Evolutionary conservation across 2,797 vertebrate genomes (phyloP).

Genomic region (Euthynnus affinis): DNA sequence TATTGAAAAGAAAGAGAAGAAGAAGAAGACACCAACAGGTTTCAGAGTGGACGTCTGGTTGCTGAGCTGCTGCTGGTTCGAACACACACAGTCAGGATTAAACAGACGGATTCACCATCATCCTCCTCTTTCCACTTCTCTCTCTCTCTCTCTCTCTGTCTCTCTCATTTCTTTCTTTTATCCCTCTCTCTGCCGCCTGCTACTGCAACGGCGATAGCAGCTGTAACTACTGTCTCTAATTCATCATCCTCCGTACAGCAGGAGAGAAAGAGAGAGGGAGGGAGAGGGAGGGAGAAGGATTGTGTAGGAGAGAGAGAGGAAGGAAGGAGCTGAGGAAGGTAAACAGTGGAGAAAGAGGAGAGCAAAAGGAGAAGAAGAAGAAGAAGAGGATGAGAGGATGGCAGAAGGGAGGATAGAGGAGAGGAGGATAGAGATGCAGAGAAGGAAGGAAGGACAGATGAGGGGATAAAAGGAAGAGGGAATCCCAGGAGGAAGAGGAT

Average conservation of each 20-base stretch:
- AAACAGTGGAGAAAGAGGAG: neutral
- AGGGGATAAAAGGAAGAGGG: neutral
- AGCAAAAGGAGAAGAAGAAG: neutral
- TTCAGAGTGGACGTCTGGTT: no score
- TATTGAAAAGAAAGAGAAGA: no score
- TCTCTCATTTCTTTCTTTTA: neutral
- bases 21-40: no score
- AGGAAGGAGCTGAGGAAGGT: no score
- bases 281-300: fast-evolving
- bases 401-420: neutral
- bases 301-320: neutral
- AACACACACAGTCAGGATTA: slow-evolving; percentile 18
- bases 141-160: neutral
- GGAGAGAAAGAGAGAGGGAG: neutral
- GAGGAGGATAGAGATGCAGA: neutral
- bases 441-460: neutral
- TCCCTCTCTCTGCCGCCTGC: slow-evolving; percentile 5
- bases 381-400: neutral
- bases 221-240: slow-evolving; percentile 45
- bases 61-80: no score
- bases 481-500: neutral
- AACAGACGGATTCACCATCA: neutral
- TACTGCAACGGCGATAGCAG: slow-evolving; percentile 48
- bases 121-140: slow-evolving; percentile 28
- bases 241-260: slow-evolving; percentile 49